Base-by-base conservation (phyloP, 2,797 vertebrate genomes). In the Bradypodion ventrale region DNA sequence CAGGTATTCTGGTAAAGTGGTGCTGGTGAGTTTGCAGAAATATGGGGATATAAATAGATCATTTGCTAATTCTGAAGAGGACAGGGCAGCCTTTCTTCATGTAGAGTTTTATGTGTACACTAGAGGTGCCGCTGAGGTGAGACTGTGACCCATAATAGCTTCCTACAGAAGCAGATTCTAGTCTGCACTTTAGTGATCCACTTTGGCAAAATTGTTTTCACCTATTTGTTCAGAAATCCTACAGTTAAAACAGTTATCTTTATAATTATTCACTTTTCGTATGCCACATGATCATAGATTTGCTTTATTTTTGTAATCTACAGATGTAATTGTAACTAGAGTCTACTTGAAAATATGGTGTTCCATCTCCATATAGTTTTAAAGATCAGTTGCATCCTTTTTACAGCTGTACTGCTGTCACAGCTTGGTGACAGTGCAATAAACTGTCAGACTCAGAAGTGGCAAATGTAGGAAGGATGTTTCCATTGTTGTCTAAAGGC, bases 21-120 rank as follows among this genome's bases (percentile, higher is more conserved):
- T 46, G 42, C 62, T 63, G 63, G 65, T 35, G 62, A 65, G 25
- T 10, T 78, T 13, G 42, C 62, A 78, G 62, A 78, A 78, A 66
- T 66, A 32, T 44, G 46, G 77, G 40, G 60, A 32, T 78, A 78
- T 78, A 78, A 78, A 78, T 78, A n/a, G 29, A 78, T 42, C 23
- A 46, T n/a, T 78, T 21, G 23, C n/a, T 9, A 72, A 72, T 40
- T 12, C 23, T 72, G 37, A 68, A 68, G 63, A 79, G 42, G 62
- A 78, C 25, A 60, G 44, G 63, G 23, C n/a, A 21, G 35, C 63
- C 44, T 49, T 68, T 79, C 44, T 66, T 79, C 3, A 8, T 79
- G 23, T 15, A 68, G 63, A n/a, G 46, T 66, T 66, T 65, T 66
- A 9, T 66, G 42, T 78, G 62, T 35, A 78, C 29, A 46, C 42